phyloP scores from a whole-genome alignment of 2,888 invertebrate species.

The Polylopha cassiicola region DNA sequence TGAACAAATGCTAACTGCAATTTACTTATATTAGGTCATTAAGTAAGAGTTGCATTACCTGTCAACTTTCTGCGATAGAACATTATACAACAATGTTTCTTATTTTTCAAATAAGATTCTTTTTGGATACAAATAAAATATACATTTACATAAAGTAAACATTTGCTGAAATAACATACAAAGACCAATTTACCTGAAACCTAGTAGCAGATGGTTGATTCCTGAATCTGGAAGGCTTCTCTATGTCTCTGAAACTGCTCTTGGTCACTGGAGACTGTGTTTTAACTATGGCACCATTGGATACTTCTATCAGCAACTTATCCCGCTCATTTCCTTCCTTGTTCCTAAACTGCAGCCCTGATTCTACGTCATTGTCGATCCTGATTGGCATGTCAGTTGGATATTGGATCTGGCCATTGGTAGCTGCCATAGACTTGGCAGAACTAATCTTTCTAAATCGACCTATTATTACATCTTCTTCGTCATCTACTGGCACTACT shows the following conservation, averaged over 20 bases:
- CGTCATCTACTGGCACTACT: conserved; percentile 48
- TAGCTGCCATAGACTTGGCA: conserved; percentile 73
- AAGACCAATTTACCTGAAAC: conserved; percentile 70
- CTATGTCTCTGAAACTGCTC: conserved; percentile 79
- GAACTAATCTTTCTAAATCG: conserved; percentile 73
- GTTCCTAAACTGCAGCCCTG: conserved; percentile 56
- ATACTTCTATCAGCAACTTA: conserved; percentile 44
- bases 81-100: too few relatives aligned
- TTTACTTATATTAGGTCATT: too few relatives aligned
- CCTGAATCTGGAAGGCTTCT: conserved; percentile 79
- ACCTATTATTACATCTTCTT: conserved; percentile 72
- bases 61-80: too few relatives aligned
- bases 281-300: conserved; percentile 39
- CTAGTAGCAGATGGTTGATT: conserved; percentile 79
- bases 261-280: conserved; percentile 62
- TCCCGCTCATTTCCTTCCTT: conserved; percentile 51
- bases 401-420: conserved; percentile 69
- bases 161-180: background rate
- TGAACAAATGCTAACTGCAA: too few relatives aligned
- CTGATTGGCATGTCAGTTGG: conserved; percentile 49
- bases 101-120: too few relatives aligned
- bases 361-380: conserved; percentile 51
- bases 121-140: conserved; percentile 1
- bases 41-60: too few relatives aligned
- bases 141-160: background rate